Percentiles rank a stretch among this genome's conserved stretches.
Evolutionary conservation across 2,888 invertebrate genomes (phyloP).

Genomic region (Cryptocephalus primarius): DNA sequence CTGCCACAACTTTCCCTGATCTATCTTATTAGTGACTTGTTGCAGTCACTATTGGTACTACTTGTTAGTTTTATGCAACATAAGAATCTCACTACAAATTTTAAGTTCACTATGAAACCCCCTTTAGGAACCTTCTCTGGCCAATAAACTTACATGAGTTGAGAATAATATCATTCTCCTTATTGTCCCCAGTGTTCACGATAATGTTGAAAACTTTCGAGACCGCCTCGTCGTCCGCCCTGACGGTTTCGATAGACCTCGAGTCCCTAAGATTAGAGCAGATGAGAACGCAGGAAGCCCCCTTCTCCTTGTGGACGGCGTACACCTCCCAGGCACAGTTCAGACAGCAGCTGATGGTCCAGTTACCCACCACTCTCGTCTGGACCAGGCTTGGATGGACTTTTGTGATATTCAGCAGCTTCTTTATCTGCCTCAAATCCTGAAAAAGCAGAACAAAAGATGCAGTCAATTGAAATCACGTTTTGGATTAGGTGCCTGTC

Average conservation of each 20-base stretch:
- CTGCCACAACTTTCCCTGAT: too few species aligned
- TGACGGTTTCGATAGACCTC: conserved; percentile 6
- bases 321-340: conserved; percentile 54
- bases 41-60: too few species aligned
- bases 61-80: too few species aligned
- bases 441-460: conserved; percentile 26
- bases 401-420: conserved; percentile 42
- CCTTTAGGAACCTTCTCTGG: too few species aligned
- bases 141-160: conserved; percentile 15
- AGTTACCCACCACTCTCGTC: conserved; percentile 45
- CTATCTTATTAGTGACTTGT: too few species aligned
- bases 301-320: conserved; percentile 47
- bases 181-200: conserved; percentile 15
- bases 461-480: background rate
- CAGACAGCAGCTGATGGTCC: conserved; percentile 51
- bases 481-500: too few species aligned
- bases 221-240: conserved; percentile 30
- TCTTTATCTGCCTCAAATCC: conserved; percentile 44
- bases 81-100: too few species aligned
- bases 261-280: conserved; percentile 40
- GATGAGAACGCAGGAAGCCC: conserved; percentile 43
- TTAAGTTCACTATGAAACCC: too few species aligned
- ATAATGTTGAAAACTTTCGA: conserved; percentile 37
- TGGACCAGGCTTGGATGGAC: conserved; percentile 48
- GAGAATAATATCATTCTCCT: conserved; percentile 7